Evolutionary conservation across 1,140 invertebrate genomes (phyloP).

Genomic region (Scaptodrosophila lebanonensis): DNA sequence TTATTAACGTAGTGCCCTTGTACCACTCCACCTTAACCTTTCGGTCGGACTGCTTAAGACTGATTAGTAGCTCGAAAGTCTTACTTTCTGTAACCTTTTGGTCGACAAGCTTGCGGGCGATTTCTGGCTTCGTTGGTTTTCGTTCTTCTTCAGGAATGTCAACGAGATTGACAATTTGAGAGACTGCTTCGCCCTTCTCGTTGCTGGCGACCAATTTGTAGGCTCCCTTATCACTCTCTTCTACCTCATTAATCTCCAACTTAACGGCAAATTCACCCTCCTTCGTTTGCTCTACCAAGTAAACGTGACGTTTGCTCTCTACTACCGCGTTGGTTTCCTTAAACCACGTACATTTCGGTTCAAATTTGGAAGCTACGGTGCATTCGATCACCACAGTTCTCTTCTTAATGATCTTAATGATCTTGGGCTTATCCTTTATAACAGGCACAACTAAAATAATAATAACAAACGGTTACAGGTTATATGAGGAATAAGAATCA

Average conservation of each 20-base stretch:
- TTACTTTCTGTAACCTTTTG: slow-evolving; percentile 86
- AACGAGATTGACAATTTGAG: slow-evolving; percentile 91
- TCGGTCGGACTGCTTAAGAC: slow-evolving; percentile 84
- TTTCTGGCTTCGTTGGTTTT: slow-evolving; percentile 80
- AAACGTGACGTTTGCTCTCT: slow-evolving; percentile 80
- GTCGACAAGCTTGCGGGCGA: slow-evolving; percentile 84
- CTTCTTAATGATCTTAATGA: slow-evolving; percentile 92
- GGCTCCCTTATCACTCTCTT: slow-evolving; percentile 88
- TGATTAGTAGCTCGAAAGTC: slow-evolving; percentile 86
- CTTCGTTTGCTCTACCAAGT: slow-evolving; percentile 63
- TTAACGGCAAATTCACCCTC: slow-evolving; percentile 87
- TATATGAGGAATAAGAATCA: neutral
- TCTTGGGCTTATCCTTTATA: slow-evolving; percentile 93
- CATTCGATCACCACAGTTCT: slow-evolving; percentile 94
- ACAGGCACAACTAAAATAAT: slow-evolving; percentile 89
- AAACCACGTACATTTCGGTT: slow-evolving; percentile 93
- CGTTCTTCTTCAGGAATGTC: slow-evolving; percentile 83
- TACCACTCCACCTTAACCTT: slow-evolving; percentile 91
- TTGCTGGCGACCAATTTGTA: slow-evolving; percentile 95
- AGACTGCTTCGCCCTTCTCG: slow-evolving; percentile 94
- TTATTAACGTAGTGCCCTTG: slow-evolving; percentile 86
- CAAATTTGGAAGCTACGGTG: slow-evolving; percentile 90
- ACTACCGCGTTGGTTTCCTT: slow-evolving; percentile 88
- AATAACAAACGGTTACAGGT: slow-evolving; percentile 2
- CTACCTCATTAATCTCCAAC: slow-evolving; percentile 89